Evolutionary conservation across 2,888 invertebrate species (phyloP).

Genomic region (Encarsia formosa): DNA sequence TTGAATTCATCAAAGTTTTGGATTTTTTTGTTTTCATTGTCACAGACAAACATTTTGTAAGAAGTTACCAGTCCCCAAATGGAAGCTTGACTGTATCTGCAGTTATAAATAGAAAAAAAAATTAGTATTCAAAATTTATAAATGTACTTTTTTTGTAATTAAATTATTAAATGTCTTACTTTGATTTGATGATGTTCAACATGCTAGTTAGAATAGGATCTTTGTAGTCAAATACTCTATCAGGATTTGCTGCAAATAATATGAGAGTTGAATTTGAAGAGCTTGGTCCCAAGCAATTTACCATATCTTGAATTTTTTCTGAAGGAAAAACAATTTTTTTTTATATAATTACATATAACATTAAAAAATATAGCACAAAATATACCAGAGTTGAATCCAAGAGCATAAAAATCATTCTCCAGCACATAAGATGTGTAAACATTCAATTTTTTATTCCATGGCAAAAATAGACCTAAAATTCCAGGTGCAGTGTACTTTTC

Average conservation of each 20-base stretch:
- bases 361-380: too few relatives aligned
- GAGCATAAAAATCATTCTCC: not conserved
- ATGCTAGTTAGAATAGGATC: not conserved
- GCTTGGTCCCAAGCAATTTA: too few relatives aligned
- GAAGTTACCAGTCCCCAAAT: constrained; percentile 2
- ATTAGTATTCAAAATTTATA: not conserved
- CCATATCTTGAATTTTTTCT: too few relatives aligned
- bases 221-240: too few relatives aligned
- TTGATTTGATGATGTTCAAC: not conserved
- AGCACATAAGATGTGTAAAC: not conserved
- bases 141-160: too few relatives aligned
- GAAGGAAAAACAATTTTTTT: too few relatives aligned
- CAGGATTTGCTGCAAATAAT: too few relatives aligned
- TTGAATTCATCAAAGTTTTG: not conserved
- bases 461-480: constrained; percentile 1
- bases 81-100: not conserved
- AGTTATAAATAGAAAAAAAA: not conserved
- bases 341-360: too few relatives aligned
- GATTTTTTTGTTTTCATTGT: not conserved
- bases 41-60: not conserved
- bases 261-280: not conserved
- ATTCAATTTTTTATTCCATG: not conserved
- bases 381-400: too few relatives aligned
- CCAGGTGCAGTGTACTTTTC: not conserved
- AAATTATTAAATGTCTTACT: not conserved